These are phyloP conservation scores for Luidia sarsii DNA, from an alignment of 53 echinoderm and acorn worm genomes.

Conservation along the genomic window DNA sequence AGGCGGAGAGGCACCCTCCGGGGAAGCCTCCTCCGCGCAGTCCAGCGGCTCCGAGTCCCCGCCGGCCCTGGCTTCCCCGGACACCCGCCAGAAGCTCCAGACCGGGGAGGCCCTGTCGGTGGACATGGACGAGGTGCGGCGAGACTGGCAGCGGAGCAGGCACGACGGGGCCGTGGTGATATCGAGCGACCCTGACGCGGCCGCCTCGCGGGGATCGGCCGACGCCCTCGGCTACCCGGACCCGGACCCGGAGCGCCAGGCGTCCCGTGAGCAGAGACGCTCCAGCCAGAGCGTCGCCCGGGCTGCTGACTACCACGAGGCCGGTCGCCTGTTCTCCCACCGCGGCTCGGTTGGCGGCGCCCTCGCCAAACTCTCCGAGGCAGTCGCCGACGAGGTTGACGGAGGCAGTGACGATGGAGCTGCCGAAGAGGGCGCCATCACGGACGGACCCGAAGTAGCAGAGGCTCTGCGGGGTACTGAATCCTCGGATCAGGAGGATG, in stretches of 20 bases:
- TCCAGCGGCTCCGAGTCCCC: conserved; percentile 4
- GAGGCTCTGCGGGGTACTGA: background rate
- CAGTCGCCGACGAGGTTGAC: conserved; percentile 10
- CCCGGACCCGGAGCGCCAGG: background rate
- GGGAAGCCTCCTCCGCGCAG: background rate
- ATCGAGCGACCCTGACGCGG: background rate
- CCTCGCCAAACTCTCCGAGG: conserved; percentile 45
- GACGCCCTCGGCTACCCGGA: background rate
- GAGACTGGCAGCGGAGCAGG: conserved; percentile 6
- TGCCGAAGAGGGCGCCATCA: background rate
- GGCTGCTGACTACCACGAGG: conserved; percentile 10
- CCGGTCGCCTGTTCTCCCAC: conserved; percentile 20
- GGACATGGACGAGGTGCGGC: conserved; percentile 31
- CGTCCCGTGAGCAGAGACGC: background rate
- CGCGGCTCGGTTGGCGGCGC: conserved; percentile 26
- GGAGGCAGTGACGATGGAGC: background rate
- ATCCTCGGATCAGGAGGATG: background rate
- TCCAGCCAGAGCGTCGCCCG: background rate
- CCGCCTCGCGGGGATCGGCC: background rate
- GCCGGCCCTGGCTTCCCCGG: conserved; percentile 1
- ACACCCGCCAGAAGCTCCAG: no score
- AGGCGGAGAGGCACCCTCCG: no score
- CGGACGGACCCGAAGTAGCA: background rate
- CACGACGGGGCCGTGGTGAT: background rate
- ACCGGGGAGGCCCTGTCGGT: conserved; percentile 16